Evolutionary conservation across 2,113 vertebrate species (phyloP), one percentile per base, ranked within the genome.

Genomic region (Chloropsis cyanopogon): DNA sequence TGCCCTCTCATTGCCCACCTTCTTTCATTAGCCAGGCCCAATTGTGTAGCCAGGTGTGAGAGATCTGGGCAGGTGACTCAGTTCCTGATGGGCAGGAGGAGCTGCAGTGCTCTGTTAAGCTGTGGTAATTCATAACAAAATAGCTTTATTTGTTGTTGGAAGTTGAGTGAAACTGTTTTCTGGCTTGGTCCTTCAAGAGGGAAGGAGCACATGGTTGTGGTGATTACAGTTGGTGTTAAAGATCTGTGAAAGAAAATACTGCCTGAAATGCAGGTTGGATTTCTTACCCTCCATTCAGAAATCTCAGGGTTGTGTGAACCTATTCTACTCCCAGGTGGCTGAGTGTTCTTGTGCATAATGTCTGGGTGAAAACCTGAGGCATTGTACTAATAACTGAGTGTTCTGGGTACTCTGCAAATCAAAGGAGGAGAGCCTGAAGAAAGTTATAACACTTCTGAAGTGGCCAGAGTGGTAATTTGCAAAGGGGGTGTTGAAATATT

Each of bases 121-220:
- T 4, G 8, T 72, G 66, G 22, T 49, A 56, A 22, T 59, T 53
- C 6, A 0, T 50, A 22, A 26, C 13, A 54, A 56, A 90, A 72
- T 44, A 2, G 1, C 31, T 85, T 59, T 33, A 28, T 68, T 85
- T 90, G 10, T 35, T 64, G 3, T n/a, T 72, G 16, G 19, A 52
- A 61, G 37, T 57, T 83, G 53, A 9, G 33, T 59, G 60, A 35
- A 82, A 35, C 11, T 53, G 21, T 2, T 81, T 44, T 49, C 44
- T 18, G 37, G 26, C 56, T 65, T 77, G 44, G 24, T 79, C 24
- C 37, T 70, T 61, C 0, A 0, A 3, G 24, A 16, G 29, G 33
- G 26, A 73, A 4, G 0, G 0, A 64, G 19, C 33, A 15, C 37
- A 0, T 72, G 46, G 28, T 57, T 72, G 83, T 68, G 50, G 41